Evolutionary conservation across 2,888 invertebrate species (phyloP).

Genomic region (Eudasyphora cyanicolor): DNA sequence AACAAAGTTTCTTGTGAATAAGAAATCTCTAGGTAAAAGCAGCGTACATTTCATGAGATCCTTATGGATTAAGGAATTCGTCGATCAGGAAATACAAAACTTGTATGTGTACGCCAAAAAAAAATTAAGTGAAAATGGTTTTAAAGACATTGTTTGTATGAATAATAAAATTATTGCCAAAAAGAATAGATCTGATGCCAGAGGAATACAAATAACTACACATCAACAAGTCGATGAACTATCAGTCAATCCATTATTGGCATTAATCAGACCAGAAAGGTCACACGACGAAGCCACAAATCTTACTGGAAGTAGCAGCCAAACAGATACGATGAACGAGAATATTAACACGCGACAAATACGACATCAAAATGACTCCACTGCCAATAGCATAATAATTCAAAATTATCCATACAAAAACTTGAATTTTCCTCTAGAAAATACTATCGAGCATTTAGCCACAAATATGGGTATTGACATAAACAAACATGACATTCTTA

Average conservation of each 20-base stretch:
- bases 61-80: neutral
- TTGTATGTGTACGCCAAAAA: conserved; percentile 49
- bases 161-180: conserved; percentile 51
- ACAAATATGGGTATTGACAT: conserved; percentile 5
- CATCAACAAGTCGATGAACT: conserved; percentile 42
- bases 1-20: conserved; percentile 49
- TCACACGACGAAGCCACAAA: too few relatives aligned
- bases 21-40: neutral
- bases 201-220: conserved; percentile 7
- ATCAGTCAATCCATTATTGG: too few relatives aligned
- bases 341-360: too few relatives aligned
- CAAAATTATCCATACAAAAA: neutral
- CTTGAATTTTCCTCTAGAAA: conserved; percentile 18
- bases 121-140: conserved; percentile 37
- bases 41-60: neutral
- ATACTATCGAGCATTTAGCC: conserved; percentile 23
- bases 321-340: too few relatives aligned
- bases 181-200: neutral
- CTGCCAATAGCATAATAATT: neutral
- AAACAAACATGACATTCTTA: neutral
- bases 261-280: too few relatives aligned
- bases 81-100: neutral
- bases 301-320: too few relatives aligned
- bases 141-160: conserved; percentile 22
- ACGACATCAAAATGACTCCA: too few relatives aligned